Base-by-base conservation (phyloP, 2,888 invertebrate genomes). In the Lochmaea crataegi region DNA sequence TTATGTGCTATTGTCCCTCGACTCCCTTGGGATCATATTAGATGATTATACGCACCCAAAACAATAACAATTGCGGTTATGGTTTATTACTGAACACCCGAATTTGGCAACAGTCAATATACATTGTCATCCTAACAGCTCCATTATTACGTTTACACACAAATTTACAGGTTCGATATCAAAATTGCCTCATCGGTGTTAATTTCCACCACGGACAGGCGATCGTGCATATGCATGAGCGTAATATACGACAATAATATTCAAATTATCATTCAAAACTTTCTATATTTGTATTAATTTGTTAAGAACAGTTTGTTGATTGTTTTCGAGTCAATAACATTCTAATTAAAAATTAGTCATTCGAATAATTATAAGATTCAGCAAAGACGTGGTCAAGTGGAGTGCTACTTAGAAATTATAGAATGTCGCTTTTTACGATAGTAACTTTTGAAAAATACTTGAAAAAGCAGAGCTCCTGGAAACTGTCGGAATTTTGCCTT, bases 111-210 rank as follows among this genome's bases (percentile, higher is more conserved):
- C 71, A 65, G 71, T 71, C 72, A 71, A 74, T 73, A 65, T 61
- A 63, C 70, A 67, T 70, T 67, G 73, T 68, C 66, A 67, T 64
- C 65, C 69, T 63, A 72, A 74, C 68, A 67, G 68, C 64, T 67
- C 42, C 64, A 64, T 65, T 73, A 66, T 66, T 74, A 69, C 72
- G 48, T 57, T 65, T 67, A 53, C 63, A 69, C 67, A 38, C 61
- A 76, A 74, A 76, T 76, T 76, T 76, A 76, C 73, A 72, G 61
- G 73, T 74, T 74, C 65, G 67, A 74, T 72, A 76, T 76, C 73
- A 73, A 76, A 69, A 72, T 66, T 58, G 22, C 65, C 64, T 53
- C 72, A 76, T 76, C 73, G 72, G 73, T 72, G 73, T 74, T 74
- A 74, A 76, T 76, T 74, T 72, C 68, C 53, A 64, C 57, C 65